These are phyloP conservation scores for Temnopleurus reevesii DNA, from an alignment of 53 echinoderm and acorn worm genomes.

Conservation along the genomic window DNA sequence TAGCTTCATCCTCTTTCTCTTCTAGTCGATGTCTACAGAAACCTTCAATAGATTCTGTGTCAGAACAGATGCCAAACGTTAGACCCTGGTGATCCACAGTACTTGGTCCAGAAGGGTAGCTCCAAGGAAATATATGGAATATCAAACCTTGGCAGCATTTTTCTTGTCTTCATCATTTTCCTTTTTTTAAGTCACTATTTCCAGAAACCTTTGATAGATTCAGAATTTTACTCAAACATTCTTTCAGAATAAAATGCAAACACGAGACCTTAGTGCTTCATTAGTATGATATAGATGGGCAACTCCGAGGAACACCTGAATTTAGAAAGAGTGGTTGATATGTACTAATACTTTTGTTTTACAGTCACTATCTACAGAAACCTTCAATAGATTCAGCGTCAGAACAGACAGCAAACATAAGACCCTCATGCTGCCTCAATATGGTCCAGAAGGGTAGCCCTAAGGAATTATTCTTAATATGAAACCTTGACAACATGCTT, in stretches of 20 bases:
- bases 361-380: conserved; percentile 66
- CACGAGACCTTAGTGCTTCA: conserved; percentile 64
- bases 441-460: conserved; percentile 55
- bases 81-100: conserved; percentile 67
- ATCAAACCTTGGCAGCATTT: no score
- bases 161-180: no score
- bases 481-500: no score
- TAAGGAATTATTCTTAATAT: no score
- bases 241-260: conserved; percentile 47
- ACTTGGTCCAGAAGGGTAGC: conserved; percentile 53
- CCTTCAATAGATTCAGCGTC: conserved; percentile 66
- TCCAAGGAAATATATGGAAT: no score
- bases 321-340: no score
- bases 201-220: conserved; percentile 66
- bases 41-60: conserved; percentile 69
- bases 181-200: conserved; percentile 64
- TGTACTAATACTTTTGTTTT: no score
- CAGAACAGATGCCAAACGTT: conserved; percentile 45
- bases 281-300: conserved; percentile 52
- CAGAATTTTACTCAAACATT: no score
- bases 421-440: conserved; percentile 67
- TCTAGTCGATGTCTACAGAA: conserved; percentile 63
- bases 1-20: no score
- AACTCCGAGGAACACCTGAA: conserved; percentile 64
- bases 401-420: conserved; percentile 48